Evolutionary conservation across 2,113 vertebrate genomes (phyloP).

Genomic region (Acanthochromis polyacanthus): DNA sequence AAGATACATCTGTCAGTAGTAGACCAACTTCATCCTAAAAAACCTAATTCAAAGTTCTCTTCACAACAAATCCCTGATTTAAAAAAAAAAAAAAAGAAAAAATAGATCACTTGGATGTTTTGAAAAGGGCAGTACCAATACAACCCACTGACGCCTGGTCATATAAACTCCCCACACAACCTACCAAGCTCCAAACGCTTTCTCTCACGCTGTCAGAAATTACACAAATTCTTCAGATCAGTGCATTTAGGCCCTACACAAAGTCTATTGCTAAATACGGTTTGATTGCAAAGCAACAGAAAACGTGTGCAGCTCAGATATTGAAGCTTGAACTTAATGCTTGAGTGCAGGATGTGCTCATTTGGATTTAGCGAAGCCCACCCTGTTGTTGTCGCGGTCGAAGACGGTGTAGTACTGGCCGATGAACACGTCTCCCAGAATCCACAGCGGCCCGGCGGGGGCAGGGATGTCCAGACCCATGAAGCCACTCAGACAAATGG

Average conservation of each 20-base stretch:
- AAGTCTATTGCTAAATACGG: conserved; percentile 47
- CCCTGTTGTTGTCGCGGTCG: conserved; percentile 90
- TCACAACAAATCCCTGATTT: conserved; percentile 70
- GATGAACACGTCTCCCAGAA: conserved; percentile 98
- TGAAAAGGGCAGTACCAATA: neutral
- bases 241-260: conserved; percentile 63
- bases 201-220: conserved; percentile 14
- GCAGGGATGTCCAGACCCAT: conserved; percentile 95
- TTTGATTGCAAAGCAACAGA: conserved; percentile 64
- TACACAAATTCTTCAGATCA: conserved; percentile 23
- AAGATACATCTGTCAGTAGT: conserved; percentile 50
- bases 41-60: conserved; percentile 43
- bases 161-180: neutral
- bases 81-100: conserved; percentile 34
- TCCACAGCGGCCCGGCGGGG: conserved; percentile 95
- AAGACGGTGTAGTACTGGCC: conserved; percentile 94
- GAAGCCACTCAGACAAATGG: conserved; percentile 95
- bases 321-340: neutral
- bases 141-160: conserved; percentile 23
- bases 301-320: conserved; percentile 41
- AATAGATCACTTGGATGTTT: conserved; percentile 9
- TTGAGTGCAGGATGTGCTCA: conserved; percentile 23
- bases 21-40: conserved; percentile 18
- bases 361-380: conserved; percentile 91
- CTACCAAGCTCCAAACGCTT: neutral